Percentiles rank a stretch among this genome's conserved stretches.
Conservation (phyloP, 2,113 vertebrate genomes). For the Pituophis catenifer region DNA sequence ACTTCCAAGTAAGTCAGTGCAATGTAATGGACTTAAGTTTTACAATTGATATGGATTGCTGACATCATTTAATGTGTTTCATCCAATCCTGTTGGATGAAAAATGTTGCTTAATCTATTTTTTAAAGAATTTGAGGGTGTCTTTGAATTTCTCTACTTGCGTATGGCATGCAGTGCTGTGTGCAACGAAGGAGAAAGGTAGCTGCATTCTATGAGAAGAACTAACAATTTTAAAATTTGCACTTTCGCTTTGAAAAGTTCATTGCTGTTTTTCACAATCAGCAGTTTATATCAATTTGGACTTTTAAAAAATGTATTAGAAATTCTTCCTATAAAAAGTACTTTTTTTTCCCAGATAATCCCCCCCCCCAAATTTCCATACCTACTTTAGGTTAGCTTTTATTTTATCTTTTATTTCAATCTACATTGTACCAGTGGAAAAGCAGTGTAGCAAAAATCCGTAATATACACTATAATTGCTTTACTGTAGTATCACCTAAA, state of each 20-base stretch:
- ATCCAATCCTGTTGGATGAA: conserved; percentile 38
- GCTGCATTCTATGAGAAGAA: conserved; percentile 40
- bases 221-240: conserved; percentile 32
- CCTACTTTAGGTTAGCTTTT: conserved; percentile 15
- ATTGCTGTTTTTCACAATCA: conserved; percentile 37
- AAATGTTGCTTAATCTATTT: conserved; percentile 30
- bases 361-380: background rate
- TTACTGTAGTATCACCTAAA: conserved; percentile 28
- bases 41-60: conserved; percentile 38
- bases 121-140: conserved; percentile 33
- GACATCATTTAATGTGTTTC: conserved; percentile 21
- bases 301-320: background rate
- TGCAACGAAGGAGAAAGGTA: conserved; percentile 31
- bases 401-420: background rate
- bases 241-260: conserved; percentile 32
- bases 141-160: conserved; percentile 42
- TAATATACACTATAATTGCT: conserved; percentile 25
- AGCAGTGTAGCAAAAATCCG: conserved; percentile 32
- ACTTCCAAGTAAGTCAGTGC: conserved; percentile 21
- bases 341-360: background rate
- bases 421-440: conserved; percentile 18
- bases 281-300: background rate
- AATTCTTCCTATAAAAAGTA: conserved; percentile 27
- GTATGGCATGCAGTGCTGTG: conserved; percentile 32
- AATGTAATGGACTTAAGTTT: conserved; percentile 32